Percentiles rank a stretch among this genome's conserved stretches.
Conservation (phyloP, 37 sponge, comb jelly and placozoan genomes). For the Diacarnus erythraeanus region DNA sequence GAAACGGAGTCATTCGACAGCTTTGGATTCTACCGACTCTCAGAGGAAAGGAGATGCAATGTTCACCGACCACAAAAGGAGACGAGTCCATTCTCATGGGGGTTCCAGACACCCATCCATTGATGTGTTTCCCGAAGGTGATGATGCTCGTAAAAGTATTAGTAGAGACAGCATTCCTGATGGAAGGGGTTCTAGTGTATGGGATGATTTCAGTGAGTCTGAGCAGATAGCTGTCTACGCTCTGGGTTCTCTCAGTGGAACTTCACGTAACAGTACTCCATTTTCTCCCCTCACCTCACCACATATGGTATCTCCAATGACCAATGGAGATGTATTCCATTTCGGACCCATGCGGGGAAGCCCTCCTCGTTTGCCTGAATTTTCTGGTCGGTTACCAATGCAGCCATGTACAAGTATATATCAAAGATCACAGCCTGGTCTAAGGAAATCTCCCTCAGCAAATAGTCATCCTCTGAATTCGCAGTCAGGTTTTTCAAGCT, state of each 20-base stretch:
- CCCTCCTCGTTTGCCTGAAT: constrained; percentile 18
- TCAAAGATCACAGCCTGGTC: constrained; percentile 14
- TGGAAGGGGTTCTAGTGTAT: constrained; percentile 18
- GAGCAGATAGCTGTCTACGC: constrained; percentile 60
- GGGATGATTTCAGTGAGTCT: constrained; percentile 62
- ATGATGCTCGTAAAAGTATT: constrained; percentile 1
- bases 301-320: constrained; percentile 14
- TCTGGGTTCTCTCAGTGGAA: constrained; percentile 45
- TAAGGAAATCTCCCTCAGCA: constrained; percentile 15
- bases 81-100: constrained; percentile 29
- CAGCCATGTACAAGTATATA: background rate
- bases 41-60: constrained; percentile 1
- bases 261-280: constrained; percentile 32
- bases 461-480: background rate
- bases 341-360: constrained; percentile 6
- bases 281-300: constrained; percentile 45
- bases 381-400: constrained; percentile 9
- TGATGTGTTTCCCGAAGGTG: constrained; percentile 21
- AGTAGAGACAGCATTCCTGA: constrained; percentile 23
- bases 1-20: constrained; percentile 48
- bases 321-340: constrained; percentile 35
- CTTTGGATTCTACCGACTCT: constrained; percentile 13
- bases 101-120: constrained; percentile 7
- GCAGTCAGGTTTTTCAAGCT: background rate
- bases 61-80: constrained; percentile 15